phyloP scores from a whole-genome alignment of 2,888 invertebrate species.

The Strigamia maritima region DNA sequence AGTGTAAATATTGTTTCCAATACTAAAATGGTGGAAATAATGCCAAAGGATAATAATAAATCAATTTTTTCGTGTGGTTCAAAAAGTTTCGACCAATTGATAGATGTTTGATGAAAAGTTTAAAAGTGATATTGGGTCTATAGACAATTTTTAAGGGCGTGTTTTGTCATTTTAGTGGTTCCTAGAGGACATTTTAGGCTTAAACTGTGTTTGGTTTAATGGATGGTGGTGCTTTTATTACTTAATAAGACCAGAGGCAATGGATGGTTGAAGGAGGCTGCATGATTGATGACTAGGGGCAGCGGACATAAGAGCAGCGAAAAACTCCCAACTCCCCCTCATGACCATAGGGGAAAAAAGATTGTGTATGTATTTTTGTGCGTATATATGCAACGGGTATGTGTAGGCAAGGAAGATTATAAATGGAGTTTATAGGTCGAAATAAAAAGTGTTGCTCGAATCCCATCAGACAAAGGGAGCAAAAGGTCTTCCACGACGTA shows the following conservation, averaged over 20 bases:
- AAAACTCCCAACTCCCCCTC: neutral
- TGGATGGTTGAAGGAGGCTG: conserved; percentile 15
- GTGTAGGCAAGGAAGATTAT: neutral
- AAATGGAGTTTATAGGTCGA: conserved; percentile 30
- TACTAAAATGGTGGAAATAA: too few species aligned
- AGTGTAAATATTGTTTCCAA: too few species aligned
- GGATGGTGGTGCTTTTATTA: conserved; percentile 24
- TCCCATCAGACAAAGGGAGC: conserved; percentile 31
- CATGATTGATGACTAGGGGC: conserved; percentile 27
- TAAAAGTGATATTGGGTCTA: neutral
- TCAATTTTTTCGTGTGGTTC: too few species aligned
- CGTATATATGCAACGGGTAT: neutral
- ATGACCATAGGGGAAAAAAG: conserved; percentile 6
- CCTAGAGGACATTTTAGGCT: conserved; percentile 24
- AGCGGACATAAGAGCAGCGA: conserved; percentile 16
- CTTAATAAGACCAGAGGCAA: conserved; percentile 24
- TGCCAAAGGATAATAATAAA: too few species aligned
- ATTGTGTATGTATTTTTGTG: conserved; percentile 15
- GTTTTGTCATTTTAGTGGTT: neutral
- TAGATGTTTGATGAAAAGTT: neutral
- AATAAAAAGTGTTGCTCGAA: conserved; percentile 28
- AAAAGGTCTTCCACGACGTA: neutral
- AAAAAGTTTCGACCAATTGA: too few species aligned
- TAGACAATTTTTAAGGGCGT: neutral
- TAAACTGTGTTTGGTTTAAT: conserved; percentile 11